phyloP scores from a whole-genome alignment of 1,140 invertebrate genomes.

The Pseudobourletiella spinata region DNA sequence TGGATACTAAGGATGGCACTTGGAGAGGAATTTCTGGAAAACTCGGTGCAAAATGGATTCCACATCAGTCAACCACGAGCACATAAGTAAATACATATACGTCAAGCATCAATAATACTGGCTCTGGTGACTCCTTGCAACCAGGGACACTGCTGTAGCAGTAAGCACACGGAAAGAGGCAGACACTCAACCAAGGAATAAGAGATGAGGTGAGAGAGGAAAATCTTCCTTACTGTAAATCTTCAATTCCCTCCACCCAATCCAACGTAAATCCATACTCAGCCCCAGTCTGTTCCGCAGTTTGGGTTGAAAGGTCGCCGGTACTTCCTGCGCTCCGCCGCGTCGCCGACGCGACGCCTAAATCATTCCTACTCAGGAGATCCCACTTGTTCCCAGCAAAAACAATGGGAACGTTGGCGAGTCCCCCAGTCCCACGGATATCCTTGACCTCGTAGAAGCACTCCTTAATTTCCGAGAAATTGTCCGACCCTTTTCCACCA shows the following conservation, averaged over 20 bases:
- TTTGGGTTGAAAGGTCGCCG: neutral
- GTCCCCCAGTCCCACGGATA: neutral
- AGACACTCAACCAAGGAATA: too few relatives aligned
- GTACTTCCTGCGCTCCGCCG: neutral
- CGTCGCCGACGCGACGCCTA: neutral
- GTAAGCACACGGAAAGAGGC: too few relatives aligned
- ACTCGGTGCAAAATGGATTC: too few relatives aligned
- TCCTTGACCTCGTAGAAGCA: slow-evolving; percentile 48
- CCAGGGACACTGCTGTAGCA: too few relatives aligned
- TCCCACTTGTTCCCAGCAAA: slow-evolving; percentile 78
- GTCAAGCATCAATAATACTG: too few relatives aligned
- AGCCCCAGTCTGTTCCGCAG: neutral
- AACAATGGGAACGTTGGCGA: slow-evolving; percentile 70
- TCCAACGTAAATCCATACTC: neutral
- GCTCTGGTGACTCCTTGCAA: too few relatives aligned
- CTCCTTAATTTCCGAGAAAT: slow-evolving; percentile 51
- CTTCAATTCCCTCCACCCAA: slow-evolving; percentile 48
- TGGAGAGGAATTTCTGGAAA: too few relatives aligned
- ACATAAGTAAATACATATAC: too few relatives aligned
- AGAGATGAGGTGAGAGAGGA: too few relatives aligned
- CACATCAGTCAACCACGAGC: too few relatives aligned
- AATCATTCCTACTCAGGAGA: slow-evolving; percentile 3
- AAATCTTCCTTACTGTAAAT: slow-evolving; percentile 10
- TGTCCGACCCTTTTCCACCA: slow-evolving; percentile 48
- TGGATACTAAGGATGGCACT: too few relatives aligned